Evolutionary conservation across 2,113 vertebrate species (phyloP).

Genomic region (Pachyramphus minor): DNA sequence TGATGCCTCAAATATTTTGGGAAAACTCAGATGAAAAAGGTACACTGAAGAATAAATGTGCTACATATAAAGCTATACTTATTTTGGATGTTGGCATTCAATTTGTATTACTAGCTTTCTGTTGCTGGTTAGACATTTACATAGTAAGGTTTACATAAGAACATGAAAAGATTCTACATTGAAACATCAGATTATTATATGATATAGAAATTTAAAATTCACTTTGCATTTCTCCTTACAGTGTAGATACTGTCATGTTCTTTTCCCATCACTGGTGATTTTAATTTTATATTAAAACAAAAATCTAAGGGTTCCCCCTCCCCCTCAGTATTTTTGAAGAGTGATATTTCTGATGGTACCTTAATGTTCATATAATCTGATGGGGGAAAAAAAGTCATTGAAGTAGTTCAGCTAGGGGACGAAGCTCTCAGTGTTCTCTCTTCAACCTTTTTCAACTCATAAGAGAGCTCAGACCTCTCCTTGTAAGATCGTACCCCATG

Average conservation of each 20-base stretch:
- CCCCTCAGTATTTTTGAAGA: background rate
- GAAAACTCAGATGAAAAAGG: background rate
- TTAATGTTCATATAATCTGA: background rate
- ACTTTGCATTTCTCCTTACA: background rate
- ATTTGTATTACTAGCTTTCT: background rate
- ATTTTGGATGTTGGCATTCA: background rate
- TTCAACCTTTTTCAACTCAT: background rate
- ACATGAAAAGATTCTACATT: background rate
- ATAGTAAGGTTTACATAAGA: background rate
- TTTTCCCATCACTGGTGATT: background rate
- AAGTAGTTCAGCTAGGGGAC: background rate
- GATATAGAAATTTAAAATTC: background rate
- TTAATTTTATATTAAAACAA: background rate
- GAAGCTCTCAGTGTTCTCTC: background rate
- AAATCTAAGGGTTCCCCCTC: accelerated
- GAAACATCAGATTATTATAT: background rate
- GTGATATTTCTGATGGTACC: background rate
- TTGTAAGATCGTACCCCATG: background rate
- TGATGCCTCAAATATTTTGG: background rate
- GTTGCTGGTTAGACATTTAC: background rate
- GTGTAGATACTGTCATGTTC: background rate
- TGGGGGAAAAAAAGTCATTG: background rate
- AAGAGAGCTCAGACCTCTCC: background rate
- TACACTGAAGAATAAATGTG: background rate
- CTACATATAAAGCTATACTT: background rate